Percentiles rank a stretch among this genome's conserved stretches.
phyloP scores from a whole-genome alignment of 2,113 vertebrate species.

The Canis aureus region DNA sequence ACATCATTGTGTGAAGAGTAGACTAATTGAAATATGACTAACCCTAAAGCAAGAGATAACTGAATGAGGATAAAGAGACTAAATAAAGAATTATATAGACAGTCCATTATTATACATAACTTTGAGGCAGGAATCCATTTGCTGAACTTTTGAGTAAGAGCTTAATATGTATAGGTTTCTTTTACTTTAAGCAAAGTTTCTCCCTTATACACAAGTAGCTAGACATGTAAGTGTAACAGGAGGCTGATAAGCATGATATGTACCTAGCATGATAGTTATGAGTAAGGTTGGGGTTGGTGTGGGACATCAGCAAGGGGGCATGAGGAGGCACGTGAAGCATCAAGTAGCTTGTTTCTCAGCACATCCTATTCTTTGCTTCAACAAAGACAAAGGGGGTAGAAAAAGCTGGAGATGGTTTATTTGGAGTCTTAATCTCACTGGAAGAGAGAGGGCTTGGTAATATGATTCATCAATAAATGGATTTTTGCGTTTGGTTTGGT shows the following conservation, averaged over 20 bases:
- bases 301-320: neutral
- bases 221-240: neutral
- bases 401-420: neutral
- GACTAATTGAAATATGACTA: neutral
- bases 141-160: neutral
- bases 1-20: neutral
- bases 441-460: neutral
- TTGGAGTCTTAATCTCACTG: neutral
- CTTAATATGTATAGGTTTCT: slow-evolving; percentile 32
- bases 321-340: neutral
- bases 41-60: slow-evolving; percentile 4
- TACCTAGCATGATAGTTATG: neutral
- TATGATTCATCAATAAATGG: neutral
- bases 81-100: slow-evolving; percentile 10
- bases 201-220: neutral
- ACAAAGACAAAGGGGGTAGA: neutral
- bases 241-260: neutral
- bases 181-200: slow-evolving; percentile 3
- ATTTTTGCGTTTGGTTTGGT: slow-evolving; percentile 18
- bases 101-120: neutral
- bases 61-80: neutral
- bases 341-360: neutral
- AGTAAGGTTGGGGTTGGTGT: neutral
- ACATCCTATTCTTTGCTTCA: neutral
- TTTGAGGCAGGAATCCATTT: slow-evolving; percentile 45